Base-by-base conservation (phyloP, 2,888 invertebrate genomes). In the Volucella inanis region DNA sequence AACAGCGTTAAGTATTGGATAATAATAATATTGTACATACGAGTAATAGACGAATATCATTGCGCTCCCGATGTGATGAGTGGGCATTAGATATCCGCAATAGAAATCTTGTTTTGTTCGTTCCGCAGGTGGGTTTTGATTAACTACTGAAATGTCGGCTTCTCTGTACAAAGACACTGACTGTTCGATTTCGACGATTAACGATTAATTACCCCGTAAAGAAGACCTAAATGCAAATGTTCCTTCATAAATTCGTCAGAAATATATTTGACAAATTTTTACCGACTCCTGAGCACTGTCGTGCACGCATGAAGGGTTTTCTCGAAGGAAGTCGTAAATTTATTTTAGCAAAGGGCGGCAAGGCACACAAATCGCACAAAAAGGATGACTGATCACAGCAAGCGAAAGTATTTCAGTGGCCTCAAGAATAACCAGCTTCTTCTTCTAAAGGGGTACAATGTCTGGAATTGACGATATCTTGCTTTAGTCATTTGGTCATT, bases 241-340 rank as follows among this genome's bases (percentile, higher is more conserved):
- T 12, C 77, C 71, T 81, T 82, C 87, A 85, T 87, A 87, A 87
- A 87, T 87, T 85, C 85, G 75, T 87, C 87, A 87, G 62, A 75
- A 65, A 75, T 83, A 75, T 45, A 41, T 71, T 87, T 87, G 87
- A 87, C 87, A 87, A 87, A 87, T 87, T 87, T 85, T 67, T 68
- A 75, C 71, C 87, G 67, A 87, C 77, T 45, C 22, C 10, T 14
- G 18, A 45, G 31, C 39, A 55, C 61, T 15, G 43, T 61, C 59
- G 39, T 72, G 14, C 22, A 49, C 50, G 41, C 57, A 31, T 76
- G 49, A 15, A 9, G 8, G 43, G 45, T 49, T 57, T 64, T 43
- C 39, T 62, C 15, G 11, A 45, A 84, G 84, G 84, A 84, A 76
- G 84, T 80, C 71, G 75, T 84, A 84, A 84, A 75, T 79, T 62